phyloP scores from a whole-genome alignment of 2,797 vertebrate genomes.

The Alca torda region DNA sequence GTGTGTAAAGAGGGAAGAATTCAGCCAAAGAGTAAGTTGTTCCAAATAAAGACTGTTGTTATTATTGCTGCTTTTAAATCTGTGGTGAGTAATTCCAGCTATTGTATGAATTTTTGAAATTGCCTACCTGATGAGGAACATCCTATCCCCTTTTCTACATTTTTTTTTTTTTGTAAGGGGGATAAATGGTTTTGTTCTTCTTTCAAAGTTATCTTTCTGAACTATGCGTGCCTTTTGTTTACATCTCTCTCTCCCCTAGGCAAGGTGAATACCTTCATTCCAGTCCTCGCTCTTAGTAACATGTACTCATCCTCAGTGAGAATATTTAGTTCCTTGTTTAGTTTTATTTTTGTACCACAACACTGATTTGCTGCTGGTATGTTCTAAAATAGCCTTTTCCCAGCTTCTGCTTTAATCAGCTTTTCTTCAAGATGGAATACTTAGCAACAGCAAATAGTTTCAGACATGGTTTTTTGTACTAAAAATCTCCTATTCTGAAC shows the following conservation, averaged over 20 bases:
- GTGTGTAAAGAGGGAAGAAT: background rate
- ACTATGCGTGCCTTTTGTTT: background rate
- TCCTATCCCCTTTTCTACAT: accelerated
- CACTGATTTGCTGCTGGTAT: background rate
- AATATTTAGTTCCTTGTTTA: background rate
- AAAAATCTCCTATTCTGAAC: background rate
- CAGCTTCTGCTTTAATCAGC: background rate
- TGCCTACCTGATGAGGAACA: accelerated
- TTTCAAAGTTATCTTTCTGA: background rate
- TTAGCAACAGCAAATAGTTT: background rate
- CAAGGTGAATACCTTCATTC: background rate
- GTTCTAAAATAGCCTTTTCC: background rate
- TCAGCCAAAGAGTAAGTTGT: background rate
- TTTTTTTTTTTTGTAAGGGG: background rate
- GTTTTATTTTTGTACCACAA: background rate
- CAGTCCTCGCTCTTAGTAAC: background rate
- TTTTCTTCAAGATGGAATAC: background rate
- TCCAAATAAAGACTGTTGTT: background rate
- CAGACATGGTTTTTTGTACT: background rate
- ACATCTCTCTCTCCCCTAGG: background rate
- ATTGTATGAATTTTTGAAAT: background rate
- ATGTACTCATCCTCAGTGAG: background rate
- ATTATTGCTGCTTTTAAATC: background rate
- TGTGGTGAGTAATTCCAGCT: background rate
- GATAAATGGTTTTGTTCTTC: background rate